A percentile compares a stretch with the other conserved stretches of the same genome.
phyloP scores from a whole-genome alignment of 2,113 vertebrate genomes.

The Ceyx cyanopectus region DNA sequence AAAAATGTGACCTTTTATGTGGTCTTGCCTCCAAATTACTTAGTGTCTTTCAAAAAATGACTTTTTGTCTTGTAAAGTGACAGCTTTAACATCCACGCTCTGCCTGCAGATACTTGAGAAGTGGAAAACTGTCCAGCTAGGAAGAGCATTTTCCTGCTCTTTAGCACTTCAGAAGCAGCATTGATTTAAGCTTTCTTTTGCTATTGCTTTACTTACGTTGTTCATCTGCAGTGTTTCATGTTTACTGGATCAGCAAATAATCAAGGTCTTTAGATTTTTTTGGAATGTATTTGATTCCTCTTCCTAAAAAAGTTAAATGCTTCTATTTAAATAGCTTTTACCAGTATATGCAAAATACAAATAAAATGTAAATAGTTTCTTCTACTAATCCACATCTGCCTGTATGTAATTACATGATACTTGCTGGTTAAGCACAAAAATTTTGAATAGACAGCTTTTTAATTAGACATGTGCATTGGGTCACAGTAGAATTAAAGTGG shows the following conservation, averaged over 20 bases:
- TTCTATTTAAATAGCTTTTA: constrained; percentile 73
- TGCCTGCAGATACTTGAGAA: neutral
- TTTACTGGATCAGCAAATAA: constrained; percentile 76
- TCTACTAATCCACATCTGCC: constrained; percentile 74
- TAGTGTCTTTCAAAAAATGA: constrained; percentile 28
- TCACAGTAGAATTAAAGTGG: constrained; percentile 45
- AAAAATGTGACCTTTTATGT: neutral
- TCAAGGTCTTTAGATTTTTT: constrained; percentile 71
- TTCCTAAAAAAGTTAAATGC: constrained; percentile 51
- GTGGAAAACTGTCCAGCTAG: neutral
- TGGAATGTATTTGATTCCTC: constrained; percentile 56
- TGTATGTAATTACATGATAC: constrained; percentile 66
- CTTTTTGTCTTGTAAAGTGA: constrained; percentile 6
- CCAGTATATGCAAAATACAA: constrained; percentile 66
- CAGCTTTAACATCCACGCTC: constrained; percentile 19
- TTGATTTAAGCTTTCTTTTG: constrained; percentile 29
- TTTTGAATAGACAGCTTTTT: constrained; percentile 63
- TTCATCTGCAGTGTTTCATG: constrained; percentile 57
- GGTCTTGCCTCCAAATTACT: neutral
- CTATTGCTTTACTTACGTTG: constrained; percentile 49
- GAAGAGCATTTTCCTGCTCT: constrained; percentile 7
- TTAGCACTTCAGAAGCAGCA: neutral
- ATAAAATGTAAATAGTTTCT: constrained; percentile 71
- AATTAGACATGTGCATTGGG: constrained; percentile 68
- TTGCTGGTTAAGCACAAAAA: constrained; percentile 71